Base-by-base conservation (phyloP, 2,113 vertebrate genomes). In the Agelaius phoeniceus region DNA sequence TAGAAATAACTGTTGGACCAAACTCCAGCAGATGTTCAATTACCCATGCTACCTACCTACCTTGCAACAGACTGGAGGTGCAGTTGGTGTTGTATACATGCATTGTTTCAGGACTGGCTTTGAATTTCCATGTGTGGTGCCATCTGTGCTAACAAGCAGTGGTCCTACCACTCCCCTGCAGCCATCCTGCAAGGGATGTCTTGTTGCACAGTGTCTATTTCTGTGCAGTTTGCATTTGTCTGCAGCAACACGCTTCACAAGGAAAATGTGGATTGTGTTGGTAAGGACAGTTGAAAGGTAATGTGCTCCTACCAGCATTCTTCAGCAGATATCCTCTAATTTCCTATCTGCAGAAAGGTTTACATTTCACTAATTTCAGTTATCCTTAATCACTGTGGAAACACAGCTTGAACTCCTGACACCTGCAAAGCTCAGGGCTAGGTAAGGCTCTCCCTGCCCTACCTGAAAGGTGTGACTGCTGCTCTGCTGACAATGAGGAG, bases 11-110 rank as follows among this genome's bases (percentile, higher is more conserved):
- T 65, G 13, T 49, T 43, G 84, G 39, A 90, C 91, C 89, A 96
- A 95, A 96, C 15, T 92, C 71, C 48, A 93, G 74, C 92, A 96
- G 96, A 94, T 95, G 94, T 96, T 95, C 94, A 79, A 95, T 97
- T 94, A 96, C 90, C 73, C 57, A 81, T 87, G 66, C 84, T 94
- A 55, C 39, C 89, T 96, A 63, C 74, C 89, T 91, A 54, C 87
- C 63, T 89, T 77, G 91, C 9, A 8, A 79, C 89, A 95, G 95
- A 95, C 76, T 94, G 86, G 72, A 69, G 72, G 39, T 92, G 72
- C 90, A 92, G 88, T 94, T 90, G 90, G 72, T 95, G 67, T 2
- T 83, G 78, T 73, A 49, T 10, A 61, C 75, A 76, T 6, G n/a
- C 48, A 82, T 58, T 3, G 43, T 94, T 95, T 94, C 52, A 55